Percentiles rank a stretch among this genome's conserved stretches.
phyloP scores from a whole-genome alignment of 1,140 invertebrate genomes.

The Samia ricini region DNA sequence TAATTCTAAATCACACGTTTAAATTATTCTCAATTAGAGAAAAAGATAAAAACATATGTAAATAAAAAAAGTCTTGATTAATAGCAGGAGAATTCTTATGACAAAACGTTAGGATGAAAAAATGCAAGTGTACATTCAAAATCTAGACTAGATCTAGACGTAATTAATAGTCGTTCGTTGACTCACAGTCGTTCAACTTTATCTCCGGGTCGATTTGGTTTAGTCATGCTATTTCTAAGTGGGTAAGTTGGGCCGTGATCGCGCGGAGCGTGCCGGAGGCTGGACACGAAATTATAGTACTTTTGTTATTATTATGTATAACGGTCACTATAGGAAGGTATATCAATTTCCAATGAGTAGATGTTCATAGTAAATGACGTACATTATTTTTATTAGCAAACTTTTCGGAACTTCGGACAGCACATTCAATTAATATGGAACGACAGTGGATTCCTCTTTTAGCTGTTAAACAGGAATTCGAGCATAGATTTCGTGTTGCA shows the following conservation, averaged over 20 bases:
- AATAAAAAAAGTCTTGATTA: too few species aligned
- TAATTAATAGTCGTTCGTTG: conserved; percentile 1
- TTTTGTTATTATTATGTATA: not conserved
- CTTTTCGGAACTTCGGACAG: too few species aligned
- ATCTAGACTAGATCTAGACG: not conserved
- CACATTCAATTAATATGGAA: too few species aligned
- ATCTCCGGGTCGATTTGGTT: not conserved
- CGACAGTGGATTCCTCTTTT: too few species aligned
- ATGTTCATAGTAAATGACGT: too few species aligned
- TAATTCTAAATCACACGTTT: too few species aligned
- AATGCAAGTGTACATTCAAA: not conserved
- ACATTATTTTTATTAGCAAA: too few species aligned
- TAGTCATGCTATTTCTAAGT: not conserved
- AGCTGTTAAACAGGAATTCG: too few species aligned
- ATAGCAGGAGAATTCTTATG: not conserved
- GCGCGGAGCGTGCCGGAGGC: not conserved
- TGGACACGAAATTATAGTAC: not conserved
- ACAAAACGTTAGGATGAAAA: not conserved
- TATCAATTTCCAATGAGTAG: too few species aligned
- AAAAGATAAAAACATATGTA: not conserved
- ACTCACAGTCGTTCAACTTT: not conserved
- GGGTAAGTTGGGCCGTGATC: not conserved
- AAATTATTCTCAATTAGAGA: not conserved
- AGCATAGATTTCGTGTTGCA: too few species aligned
- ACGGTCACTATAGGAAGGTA: too few species aligned